A percentile compares a stretch with the other conserved stretches of the same genome.
These are phyloP conservation scores for Larimichthys polyactis DNA, from an alignment of 2,113 vertebrate species.

Conservation along the genomic window DNA sequence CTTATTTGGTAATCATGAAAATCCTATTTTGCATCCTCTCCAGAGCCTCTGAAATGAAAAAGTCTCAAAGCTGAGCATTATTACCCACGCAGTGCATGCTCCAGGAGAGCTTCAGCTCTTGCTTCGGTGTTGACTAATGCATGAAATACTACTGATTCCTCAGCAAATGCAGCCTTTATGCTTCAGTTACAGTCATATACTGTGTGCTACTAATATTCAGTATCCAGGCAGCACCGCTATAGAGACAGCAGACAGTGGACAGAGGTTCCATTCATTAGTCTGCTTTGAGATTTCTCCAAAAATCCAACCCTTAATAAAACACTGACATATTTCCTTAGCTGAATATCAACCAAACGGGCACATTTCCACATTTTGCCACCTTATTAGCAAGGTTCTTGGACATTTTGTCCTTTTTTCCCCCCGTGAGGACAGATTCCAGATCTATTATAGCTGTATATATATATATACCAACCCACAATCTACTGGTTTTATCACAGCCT, in stretches of 20 bases:
- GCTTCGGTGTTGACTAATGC: conserved; percentile 49
- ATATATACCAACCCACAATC: conserved; percentile 24
- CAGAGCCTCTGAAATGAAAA: conserved; percentile 21
- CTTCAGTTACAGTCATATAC: conserved; percentile 56
- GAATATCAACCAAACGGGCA: conserved; percentile 5
- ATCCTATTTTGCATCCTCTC: conserved; percentile 29
- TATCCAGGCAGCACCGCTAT: conserved; percentile 31
- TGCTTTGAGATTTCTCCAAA: conserved; percentile 63
- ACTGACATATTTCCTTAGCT: conserved; percentile 32
- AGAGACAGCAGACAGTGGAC: conserved; percentile 60
- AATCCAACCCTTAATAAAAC: conserved; percentile 57
- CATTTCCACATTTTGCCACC: conserved; percentile 28
- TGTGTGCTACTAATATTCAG: conserved; percentile 54
- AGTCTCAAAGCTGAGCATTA: conserved; percentile 16
- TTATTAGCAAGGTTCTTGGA: background rate
- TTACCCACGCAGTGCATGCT: conserved; percentile 47
- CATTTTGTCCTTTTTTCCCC: background rate
- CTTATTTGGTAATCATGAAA: conserved; percentile 73
- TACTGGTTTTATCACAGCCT: conserved; percentile 34
- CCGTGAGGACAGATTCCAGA: conserved; percentile 18
- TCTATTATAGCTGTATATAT: conserved; percentile 3
- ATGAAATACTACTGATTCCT: conserved; percentile 49
- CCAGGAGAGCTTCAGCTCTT: conserved; percentile 18
- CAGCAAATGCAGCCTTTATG: conserved; percentile 57
- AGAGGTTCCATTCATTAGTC: conserved; percentile 77